These are phyloP conservation scores for Agrochola macilenta DNA, from an alignment of 2,888 invertebrate genomes.

Conservation along the genomic window DNA sequence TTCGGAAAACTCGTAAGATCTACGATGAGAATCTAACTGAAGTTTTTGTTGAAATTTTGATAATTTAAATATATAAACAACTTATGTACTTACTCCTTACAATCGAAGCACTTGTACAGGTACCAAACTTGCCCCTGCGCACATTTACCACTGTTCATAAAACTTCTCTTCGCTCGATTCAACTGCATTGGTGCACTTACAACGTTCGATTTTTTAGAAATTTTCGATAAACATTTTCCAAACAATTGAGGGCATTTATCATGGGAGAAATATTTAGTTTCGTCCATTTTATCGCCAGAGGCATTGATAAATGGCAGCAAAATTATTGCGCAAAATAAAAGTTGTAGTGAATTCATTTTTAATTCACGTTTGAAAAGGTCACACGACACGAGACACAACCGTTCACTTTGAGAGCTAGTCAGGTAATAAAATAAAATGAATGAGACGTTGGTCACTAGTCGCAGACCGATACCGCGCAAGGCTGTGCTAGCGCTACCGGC, in stretches of 20 bases:
- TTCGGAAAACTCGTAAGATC: not conserved
- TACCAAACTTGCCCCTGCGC: slow-evolving; percentile 29
- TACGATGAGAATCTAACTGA: not conserved
- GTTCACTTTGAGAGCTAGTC: not conserved
- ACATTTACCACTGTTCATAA: slow-evolving; percentile 38
- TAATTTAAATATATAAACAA: not conserved
- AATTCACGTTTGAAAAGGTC: not conserved
- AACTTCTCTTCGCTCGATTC: slow-evolving; percentile 28
- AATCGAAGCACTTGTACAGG: slow-evolving; percentile 27
- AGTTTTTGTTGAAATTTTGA: not conserved
- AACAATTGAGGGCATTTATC: slow-evolving; percentile 21
- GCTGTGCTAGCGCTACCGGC: too few relatives aligned
- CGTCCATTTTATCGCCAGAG: not conserved
- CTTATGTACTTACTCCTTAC: slow-evolving; percentile 39
- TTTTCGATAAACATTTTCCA: slow-evolving; percentile 27
- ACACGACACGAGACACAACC: slow-evolving; percentile 10
- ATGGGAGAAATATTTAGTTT: not conserved
- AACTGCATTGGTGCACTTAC: not conserved
- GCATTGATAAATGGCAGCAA: slow-evolving; percentile 19
- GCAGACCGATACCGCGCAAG: not conserved
- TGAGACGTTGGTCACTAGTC: slow-evolving; percentile 2
- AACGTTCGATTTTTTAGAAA: not conserved
- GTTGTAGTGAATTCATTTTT: slow-evolving; percentile 29
- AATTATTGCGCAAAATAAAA: not conserved
- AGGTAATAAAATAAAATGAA: not conserved